Conservation (phyloP, 2,797 vertebrate species). For the Furcifer pardalis region DNA sequence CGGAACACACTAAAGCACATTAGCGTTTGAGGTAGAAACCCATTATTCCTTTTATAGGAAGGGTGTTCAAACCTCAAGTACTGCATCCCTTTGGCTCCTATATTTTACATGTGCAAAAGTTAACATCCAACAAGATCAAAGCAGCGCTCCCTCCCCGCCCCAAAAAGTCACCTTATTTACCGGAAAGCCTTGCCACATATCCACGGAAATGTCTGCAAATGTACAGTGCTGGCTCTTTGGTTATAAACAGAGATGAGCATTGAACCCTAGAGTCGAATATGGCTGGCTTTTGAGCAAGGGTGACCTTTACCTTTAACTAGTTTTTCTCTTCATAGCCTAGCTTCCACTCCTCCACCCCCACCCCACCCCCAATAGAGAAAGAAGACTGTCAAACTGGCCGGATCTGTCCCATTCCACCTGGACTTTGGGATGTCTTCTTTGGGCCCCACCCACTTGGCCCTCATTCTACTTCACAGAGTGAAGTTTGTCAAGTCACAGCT, state of each 20-base stretch:
- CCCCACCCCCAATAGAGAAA: too few relatives aligned
- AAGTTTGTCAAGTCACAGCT: neutral
- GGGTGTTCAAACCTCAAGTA: neutral
- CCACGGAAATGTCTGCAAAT: too few relatives aligned
- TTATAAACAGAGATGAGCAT: too few relatives aligned
- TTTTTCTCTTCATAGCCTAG: neutral
- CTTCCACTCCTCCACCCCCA: too few relatives aligned
- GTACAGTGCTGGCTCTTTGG: too few relatives aligned
- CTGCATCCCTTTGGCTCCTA: rapidly evolving
- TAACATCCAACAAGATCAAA: neutral
- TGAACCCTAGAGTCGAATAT: too few relatives aligned
- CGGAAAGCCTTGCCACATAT: neutral
- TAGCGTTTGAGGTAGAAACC: neutral
- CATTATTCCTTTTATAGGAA: too few relatives aligned
- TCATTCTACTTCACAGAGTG: neutral
- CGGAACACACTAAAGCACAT: neutral
- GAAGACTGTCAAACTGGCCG: too few relatives aligned
- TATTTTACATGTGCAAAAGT: neutral
- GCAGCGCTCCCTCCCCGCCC: too few relatives aligned
- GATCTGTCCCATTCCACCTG: too few relatives aligned
- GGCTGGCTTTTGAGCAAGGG: too few relatives aligned
- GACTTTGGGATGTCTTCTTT: neutral
- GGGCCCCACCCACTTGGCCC: neutral
- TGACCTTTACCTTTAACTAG: too few relatives aligned
- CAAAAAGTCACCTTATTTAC: neutral